Conservation (phyloP, 2,888 invertebrate species). For the Dynastes tityus region DNA sequence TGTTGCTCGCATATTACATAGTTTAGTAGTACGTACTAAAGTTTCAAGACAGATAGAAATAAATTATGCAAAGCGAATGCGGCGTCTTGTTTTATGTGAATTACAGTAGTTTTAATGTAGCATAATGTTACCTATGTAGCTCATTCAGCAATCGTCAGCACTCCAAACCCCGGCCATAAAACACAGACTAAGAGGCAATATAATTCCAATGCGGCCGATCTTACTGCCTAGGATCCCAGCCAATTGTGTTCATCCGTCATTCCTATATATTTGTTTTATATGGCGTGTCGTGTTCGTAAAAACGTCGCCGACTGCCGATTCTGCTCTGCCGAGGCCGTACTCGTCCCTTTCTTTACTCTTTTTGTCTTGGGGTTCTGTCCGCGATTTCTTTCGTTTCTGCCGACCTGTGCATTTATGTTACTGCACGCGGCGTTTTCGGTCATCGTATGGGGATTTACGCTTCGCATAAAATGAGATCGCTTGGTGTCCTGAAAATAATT, state of each 20-base stretch:
- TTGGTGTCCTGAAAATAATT: not conserved
- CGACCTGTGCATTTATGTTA: slow-evolving; percentile 40
- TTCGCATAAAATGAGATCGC: slow-evolving; percentile 7
- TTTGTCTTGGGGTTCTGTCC: slow-evolving; percentile 36
- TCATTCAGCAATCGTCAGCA: slow-evolving; percentile 66
- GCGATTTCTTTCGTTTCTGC: slow-evolving; percentile 44
- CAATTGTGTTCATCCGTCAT: slow-evolving; percentile 65
- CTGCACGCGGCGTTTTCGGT: slow-evolving; percentile 31
- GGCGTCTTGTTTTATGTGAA: slow-evolving; percentile 30
- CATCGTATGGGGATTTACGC: slow-evolving; percentile 31
- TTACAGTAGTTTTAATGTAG: slow-evolving; percentile 62
- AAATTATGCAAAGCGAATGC: slow-evolving; percentile 23
- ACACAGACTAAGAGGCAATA: slow-evolving; percentile 63
- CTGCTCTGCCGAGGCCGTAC: not conserved
- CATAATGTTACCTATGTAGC: slow-evolving; percentile 63
- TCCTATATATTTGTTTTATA: slow-evolving; percentile 65
- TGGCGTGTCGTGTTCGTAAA: slow-evolving; percentile 60
- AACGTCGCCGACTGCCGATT: slow-evolving; percentile 52
- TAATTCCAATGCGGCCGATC: slow-evolving; percentile 61
- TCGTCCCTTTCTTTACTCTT: slow-evolving; percentile 29
- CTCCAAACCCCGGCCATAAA: slow-evolving; percentile 63
- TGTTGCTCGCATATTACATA: not conserved
- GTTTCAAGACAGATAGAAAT: not conserved
- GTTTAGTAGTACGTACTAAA: not conserved
- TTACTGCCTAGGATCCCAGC: slow-evolving; percentile 61